Evolutionary conservation across 1,140 invertebrate species (phyloP).

Genomic region (Plectus sambesii): DNA sequence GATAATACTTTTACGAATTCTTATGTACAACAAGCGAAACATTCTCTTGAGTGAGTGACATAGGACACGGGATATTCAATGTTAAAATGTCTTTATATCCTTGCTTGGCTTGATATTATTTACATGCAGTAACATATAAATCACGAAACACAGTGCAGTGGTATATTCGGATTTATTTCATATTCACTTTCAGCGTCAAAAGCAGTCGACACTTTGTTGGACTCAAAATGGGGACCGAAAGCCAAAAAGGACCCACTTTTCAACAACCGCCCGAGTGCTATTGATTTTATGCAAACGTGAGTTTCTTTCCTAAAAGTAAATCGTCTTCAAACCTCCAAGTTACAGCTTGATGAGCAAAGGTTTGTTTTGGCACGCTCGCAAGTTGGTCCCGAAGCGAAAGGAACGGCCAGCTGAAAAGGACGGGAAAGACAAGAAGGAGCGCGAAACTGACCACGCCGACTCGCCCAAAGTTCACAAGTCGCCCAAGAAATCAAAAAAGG

Average conservation of each 20-base stretch:
- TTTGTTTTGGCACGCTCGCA: conserved; percentile 34
- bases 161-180: conserved; percentile 11
- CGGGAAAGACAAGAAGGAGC: conserved; percentile 36
- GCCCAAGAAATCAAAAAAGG: conserved; percentile 52
- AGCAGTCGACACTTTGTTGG: conserved; percentile 76
- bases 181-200: conserved; percentile 52
- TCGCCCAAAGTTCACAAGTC: conserved; percentile 56
- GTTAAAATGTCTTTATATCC: too few species aligned
- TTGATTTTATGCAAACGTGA: conserved; percentile 65
- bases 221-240: conserved; percentile 75
- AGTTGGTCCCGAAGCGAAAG: conserved; percentile 42
- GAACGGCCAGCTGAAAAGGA: conserved; percentile 64
- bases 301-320: too few species aligned
- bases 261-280: conserved; percentile 63
- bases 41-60: too few species aligned
- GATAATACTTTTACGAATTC: too few species aligned
- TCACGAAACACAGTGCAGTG: conserved; percentile 8
- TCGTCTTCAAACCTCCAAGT: too few species aligned
- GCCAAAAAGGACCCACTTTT: conserved; percentile 64
- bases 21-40: too few species aligned
- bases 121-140: too few species aligned
- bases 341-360: conserved; percentile 41
- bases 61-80: too few species aligned
- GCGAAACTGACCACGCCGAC: conserved; percentile 43
- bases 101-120: too few species aligned